Evolutionary conservation across 1,140 invertebrate species (phyloP), one percentile per base, ranked within the genome.

Genomic region (Diabrotica undecimpunctata): DNA sequence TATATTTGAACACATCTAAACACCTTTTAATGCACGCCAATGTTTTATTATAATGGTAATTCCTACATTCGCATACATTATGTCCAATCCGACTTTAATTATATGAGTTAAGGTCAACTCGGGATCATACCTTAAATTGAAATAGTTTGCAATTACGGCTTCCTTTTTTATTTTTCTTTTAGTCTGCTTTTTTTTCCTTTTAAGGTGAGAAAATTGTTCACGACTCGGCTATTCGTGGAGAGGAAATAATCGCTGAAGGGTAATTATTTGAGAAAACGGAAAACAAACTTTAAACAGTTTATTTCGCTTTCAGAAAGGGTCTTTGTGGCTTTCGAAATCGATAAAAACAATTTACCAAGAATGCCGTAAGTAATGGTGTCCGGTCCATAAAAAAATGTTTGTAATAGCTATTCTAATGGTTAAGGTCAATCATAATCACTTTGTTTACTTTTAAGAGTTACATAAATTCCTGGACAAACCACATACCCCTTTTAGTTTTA

Each of bases 201-300:
- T 46, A 8, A 46, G 41, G 41, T 46, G 41, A 46, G 41, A 46
- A 46, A 46, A 46, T 46, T 46, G n/a, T n/a, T 46, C 41, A 46
- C 41, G 41, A 46, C 41, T 46, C 4, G 41, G 41, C 41, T 4
- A 6, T 46, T 46, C 41, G n/a, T 8, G n/a, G n/a, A 46, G n/a
- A 46, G 41, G 41, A 46, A 46, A 46, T 46, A n/a, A 46, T 46
- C 5, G 41, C 41, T 46, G 41, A 46, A 8, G 41, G 41, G 41
- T 46, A 46, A 46, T 46, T 46, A 46, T 46, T 46, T 46, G 41
- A 46, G 41, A 46, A 46, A 46, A 46, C 41, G 41, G 41, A 46
- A 46, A 46, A 46, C 41, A 46, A 46, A 46, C 41, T 46, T 46
- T 10, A 46, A 46, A 46, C 41, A 46, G 41, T 46, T 46, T 46